Base-by-base conservation (phyloP, 2,113 vertebrate species). In the Caracal caracal region DNA sequence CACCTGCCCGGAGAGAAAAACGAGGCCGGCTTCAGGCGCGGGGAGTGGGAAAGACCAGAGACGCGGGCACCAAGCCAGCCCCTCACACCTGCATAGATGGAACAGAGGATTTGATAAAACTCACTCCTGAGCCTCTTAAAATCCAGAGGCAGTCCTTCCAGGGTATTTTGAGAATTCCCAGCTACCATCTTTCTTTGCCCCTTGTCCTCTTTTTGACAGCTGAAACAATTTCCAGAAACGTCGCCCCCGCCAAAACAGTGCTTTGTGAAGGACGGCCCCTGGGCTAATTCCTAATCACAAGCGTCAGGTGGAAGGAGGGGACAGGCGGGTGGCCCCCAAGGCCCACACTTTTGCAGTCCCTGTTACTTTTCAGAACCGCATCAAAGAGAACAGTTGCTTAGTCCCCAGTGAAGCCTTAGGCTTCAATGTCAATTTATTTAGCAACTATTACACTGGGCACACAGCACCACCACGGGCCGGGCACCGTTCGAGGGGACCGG, bases 151-250 rank as follows among this genome's bases (percentile, higher is more conserved):
- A 12, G 30, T 24, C 12, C 33, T 10, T 10, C 17, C 16, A 0
- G 0, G 15, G 22, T 22, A 9, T 19, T 16, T 37, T 2, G 43
- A 47, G 43, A 86, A 47, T 20, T 43, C 6, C 78, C 5, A 2
- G 9, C 16, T 20, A 12, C 12, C 11, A 24, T 17, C 76, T 49
- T 22, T 59, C 73, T 81, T 26, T 75, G 20, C 43, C 11, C 30
- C 33, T 30, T 43, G 26, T 61, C n/a, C 51, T 56, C 17, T 40
- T 59, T 68, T 35, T 40, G 47, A 51, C 33, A 61, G 79, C 59
- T 89, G 24, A 47, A 70, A 63, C 19, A 49, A n/a, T 53, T 73
- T 94, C 66, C 93, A 81, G 91, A 76, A 30, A 86, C n/a, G 13
- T 51, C 10, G 1, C 53, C 53, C 53, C 28, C 26, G 26, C 30